A percentile compares a stretch with the other conserved stretches of the same genome.
phyloP scores from a whole-genome alignment of 1,140 invertebrate genomes.

The Drosophila mauritiana region DNA sequence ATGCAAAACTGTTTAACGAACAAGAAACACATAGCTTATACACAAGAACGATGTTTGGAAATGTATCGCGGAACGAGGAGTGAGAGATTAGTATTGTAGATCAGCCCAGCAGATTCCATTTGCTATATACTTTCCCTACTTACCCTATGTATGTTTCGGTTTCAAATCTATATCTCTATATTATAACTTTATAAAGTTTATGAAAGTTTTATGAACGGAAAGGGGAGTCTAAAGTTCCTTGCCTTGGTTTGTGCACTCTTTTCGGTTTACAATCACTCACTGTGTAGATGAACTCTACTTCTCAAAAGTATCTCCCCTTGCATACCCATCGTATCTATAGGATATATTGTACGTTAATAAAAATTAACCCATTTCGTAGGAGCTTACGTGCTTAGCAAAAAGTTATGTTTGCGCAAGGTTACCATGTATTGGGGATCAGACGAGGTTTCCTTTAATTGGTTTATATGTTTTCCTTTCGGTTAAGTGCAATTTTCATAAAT shows the following conservation, averaged over 20 bases:
- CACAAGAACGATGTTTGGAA: slow-evolving; percentile 24
- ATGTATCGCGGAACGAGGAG: slow-evolving; percentile 37
- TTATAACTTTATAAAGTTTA: slow-evolving; percentile 54
- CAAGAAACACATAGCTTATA: slow-evolving; percentile 22
- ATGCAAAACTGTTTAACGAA: slow-evolving; percentile 38
- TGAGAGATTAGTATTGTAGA: slow-evolving; percentile 33
- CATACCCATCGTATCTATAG: slow-evolving; percentile 6
- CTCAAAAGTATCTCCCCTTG: not conserved
- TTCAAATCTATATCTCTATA: slow-evolving; percentile 12
- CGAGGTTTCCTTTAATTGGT: slow-evolving; percentile 9
- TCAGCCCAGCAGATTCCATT: slow-evolving; percentile 11
- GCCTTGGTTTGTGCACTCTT: slow-evolving; percentile 5
- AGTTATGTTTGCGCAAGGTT: slow-evolving; percentile 7
- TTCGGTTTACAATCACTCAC: not conserved
- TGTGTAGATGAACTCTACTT: not conserved
- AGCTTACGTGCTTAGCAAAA: slow-evolving; percentile 10
- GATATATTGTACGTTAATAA: slow-evolving; percentile 13
- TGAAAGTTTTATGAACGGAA: not conserved
- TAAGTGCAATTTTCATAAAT: slow-evolving; percentile 20
- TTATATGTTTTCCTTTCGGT: slow-evolving; percentile 14
- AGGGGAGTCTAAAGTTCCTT: too few relatives aligned
- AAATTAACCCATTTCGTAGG: slow-evolving; percentile 14
- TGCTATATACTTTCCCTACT: not conserved
- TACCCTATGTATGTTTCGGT: slow-evolving; percentile 16
- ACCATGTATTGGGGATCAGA: slow-evolving; percentile 6